Evolutionary conservation across 2,797 vertebrate genomes (phyloP), one percentile per base, ranked within the genome.

Genomic region (Typhlichthys eigenmanni): DNA sequence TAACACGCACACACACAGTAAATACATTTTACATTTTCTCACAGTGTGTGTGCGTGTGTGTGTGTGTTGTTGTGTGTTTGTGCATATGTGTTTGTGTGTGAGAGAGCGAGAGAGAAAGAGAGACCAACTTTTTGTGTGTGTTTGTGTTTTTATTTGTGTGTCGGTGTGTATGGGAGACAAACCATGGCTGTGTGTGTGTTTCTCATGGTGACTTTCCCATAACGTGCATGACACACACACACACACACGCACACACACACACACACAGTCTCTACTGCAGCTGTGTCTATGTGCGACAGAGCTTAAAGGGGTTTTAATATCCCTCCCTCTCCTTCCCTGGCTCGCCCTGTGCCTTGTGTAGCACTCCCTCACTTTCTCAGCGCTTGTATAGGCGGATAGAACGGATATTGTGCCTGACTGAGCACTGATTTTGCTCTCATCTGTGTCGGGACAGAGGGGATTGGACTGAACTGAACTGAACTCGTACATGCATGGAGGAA

Each of bases 361-460:
- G 85, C 79, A 75, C 86, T 87, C 85, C 84, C 85, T 85, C 75
- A 85, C 84, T 90, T 85, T 82, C 68, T 79, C 86, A 84, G 76
- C 72, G 80, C 82, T 89, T 78, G 74, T 80, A 75, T 73, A 76
- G 79, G 81, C 72, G 84, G 86, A 72, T 81, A 85, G 88, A 87
- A 76, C 74, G 83, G 87, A 86, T 77, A 76, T 61, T 64, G 45
- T 71, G 74, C 69, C 62, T 72, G 62, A 51, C 32, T 45, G 55
- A 43, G 55, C 14, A 14, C 14, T 49, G 48, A n/a, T 5, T 49
- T 13, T 62, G 68, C 46, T 69, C 48, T 14, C 13, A 66, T 63
- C 66, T 60, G 67, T 73, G 65, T 73, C 64, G 73, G 86, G 84
- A 87, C 71, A 29, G 34, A 14, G 38, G 29, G 55, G 14, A 38